phyloP scores from a whole-genome alignment of 2,797 vertebrate genomes.

The Phoeniculus purpureus region DNA sequence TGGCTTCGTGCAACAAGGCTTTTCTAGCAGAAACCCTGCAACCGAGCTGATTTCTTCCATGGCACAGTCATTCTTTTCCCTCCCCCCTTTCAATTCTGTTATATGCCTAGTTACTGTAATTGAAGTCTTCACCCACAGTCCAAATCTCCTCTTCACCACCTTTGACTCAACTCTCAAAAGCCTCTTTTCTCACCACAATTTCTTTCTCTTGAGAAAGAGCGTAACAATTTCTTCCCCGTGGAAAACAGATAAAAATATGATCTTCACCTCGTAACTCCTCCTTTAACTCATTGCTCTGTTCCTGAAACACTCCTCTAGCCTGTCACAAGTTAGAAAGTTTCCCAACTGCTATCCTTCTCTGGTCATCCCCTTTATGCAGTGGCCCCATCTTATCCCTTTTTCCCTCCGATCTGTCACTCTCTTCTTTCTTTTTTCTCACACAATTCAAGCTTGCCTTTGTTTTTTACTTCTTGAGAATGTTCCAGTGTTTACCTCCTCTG shows the following conservation, averaged over 20 bases:
- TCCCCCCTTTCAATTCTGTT: background rate
- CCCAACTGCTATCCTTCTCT: background rate
- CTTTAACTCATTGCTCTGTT: background rate
- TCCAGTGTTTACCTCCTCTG: background rate
- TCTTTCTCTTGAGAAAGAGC: background rate
- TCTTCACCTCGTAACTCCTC: background rate
- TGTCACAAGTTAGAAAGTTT: background rate
- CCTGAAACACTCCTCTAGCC: background rate
- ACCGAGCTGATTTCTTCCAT: background rate
- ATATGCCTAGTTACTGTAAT: background rate
- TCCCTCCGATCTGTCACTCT: background rate
- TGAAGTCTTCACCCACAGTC: background rate
- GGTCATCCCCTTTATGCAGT: background rate
- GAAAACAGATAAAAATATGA: background rate
- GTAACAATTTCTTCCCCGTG: background rate
- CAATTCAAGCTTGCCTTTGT: background rate
- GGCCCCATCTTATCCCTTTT: background rate
- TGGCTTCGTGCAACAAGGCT: background rate
- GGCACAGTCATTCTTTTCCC: background rate
- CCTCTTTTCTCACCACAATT: background rate
- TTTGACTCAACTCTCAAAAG: conserved; percentile 16
- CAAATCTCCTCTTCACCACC: background rate
- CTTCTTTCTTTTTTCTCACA: background rate
- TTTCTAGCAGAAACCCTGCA: background rate
- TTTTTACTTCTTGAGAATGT: background rate